Conservation (phyloP, 1,140 invertebrate genomes). For the Drosophila arizonae region DNA sequence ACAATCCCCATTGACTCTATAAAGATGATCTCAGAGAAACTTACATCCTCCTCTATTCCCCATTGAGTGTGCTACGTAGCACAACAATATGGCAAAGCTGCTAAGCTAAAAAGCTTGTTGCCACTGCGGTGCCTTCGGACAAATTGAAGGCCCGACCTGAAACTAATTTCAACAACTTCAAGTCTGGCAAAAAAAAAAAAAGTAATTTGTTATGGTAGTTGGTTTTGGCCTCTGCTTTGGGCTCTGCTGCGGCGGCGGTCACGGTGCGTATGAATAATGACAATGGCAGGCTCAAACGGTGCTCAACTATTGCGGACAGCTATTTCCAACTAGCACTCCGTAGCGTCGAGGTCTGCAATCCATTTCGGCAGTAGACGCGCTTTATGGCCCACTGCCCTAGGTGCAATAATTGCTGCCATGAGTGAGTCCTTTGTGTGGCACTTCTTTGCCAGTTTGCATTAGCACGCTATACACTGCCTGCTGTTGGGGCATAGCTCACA, state of each 20-base stretch:
- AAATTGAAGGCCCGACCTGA: conserved; percentile 14
- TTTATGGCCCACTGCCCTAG: conserved; percentile 18
- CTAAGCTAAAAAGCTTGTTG: background rate
- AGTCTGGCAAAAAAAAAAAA: conserved; percentile 29
- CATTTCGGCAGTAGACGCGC: conserved; percentile 20
- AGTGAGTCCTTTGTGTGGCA: background rate
- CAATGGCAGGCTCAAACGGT: conserved; percentile 67
- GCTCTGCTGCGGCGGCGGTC: conserved; percentile 25
- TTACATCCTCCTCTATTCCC: too few species aligned
- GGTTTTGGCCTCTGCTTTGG: conserved; percentile 1
- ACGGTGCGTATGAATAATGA: conserved; percentile 74
- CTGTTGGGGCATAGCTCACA: background rate
- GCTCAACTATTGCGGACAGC: conserved; percentile 32
- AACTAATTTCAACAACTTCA: conserved; percentile 59
- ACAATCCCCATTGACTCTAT: too few species aligned
- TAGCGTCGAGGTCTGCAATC: background rate
- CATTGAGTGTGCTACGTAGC: too few species aligned
- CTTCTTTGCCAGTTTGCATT: background rate
- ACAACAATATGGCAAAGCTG: background rate
- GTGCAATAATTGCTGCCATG: conserved; percentile 1
- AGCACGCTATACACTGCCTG: background rate
- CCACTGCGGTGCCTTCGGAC: too few species aligned
- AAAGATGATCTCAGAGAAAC: too few species aligned
- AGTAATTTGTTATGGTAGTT: conserved; percentile 67
- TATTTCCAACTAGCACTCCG: background rate